A percentile compares a stretch with the other conserved stretches of the same genome.
These are phyloP conservation scores for Bos taurus DNA, from an alignment of 2,113 vertebrate genomes.

Conservation along the genomic window ARS-UCD2.0 NC_037347.1:69849001-69849500, in stretches of 20 bases:
- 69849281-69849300: conserved; percentile 24
- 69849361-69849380: conserved; percentile 48
- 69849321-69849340: conserved; percentile 77
- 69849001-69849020: background rate
- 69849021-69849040: fast-evolving
- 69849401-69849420: conserved; percentile 70
- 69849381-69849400: conserved; percentile 58
- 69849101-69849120: background rate
- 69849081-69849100: background rate
- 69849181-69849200: background rate
- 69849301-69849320: conserved; percentile 59
- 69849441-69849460: conserved; percentile 66
- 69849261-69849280: conserved; percentile 43
- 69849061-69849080: fast-evolving
- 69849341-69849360: conserved; percentile 55
- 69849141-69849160: background rate
- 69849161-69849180: background rate
- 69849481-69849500: conserved; percentile 59
- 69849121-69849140: background rate
- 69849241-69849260: conserved; percentile 52
- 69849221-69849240: conserved; percentile 63
- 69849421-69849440: conserved; percentile 78
- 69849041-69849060: fast-evolving
- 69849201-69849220: conserved; percentile 20
- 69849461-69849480: conserved; percentile 75